phyloP scores from a whole-genome alignment of 1,140 invertebrate species.

The Sinella curviseta region DNA sequence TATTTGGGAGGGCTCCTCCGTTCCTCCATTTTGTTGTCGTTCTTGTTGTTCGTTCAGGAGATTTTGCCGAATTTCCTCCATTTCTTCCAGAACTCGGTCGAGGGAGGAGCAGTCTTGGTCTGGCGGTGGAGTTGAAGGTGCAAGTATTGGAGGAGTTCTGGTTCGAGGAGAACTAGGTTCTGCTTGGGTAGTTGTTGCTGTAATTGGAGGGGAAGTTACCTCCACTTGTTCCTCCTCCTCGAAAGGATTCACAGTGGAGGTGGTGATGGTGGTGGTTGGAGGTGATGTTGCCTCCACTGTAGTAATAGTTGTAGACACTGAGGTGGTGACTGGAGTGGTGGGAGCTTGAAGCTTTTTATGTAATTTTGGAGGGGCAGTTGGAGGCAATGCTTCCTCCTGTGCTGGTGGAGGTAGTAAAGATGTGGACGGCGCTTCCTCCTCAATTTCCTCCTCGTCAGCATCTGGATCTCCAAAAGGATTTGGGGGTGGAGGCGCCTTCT shows the following conservation, averaged over 20 bases:
- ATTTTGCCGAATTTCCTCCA: slow-evolving; percentile 44
- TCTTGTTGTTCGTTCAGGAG: slow-evolving; percentile 40
- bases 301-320: background rate
- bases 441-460: background rate
- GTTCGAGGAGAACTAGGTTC: background rate
- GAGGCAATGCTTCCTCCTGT: background rate
- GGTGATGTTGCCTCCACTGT: background rate
- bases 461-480: slow-evolving; percentile 36
- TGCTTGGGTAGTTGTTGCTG: background rate
- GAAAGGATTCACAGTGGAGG: background rate
- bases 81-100: background rate
- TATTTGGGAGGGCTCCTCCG: background rate
- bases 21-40: background rate
- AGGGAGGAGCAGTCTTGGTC: background rate
- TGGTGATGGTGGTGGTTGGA: background rate
- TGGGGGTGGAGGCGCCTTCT: slow-evolving; percentile 12
- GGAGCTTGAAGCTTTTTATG: too few species aligned
- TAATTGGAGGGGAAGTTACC: background rate
- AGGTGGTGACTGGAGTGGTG: background rate
- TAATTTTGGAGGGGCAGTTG: background rate
- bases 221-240: background rate
- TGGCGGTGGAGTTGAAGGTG: background rate
- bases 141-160: slow-evolving; percentile 2
- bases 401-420: background rate
- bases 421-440: background rate